phyloP scores from a whole-genome alignment of 2,113 vertebrate genomes.

The Camelus bactrianus region DNA sequence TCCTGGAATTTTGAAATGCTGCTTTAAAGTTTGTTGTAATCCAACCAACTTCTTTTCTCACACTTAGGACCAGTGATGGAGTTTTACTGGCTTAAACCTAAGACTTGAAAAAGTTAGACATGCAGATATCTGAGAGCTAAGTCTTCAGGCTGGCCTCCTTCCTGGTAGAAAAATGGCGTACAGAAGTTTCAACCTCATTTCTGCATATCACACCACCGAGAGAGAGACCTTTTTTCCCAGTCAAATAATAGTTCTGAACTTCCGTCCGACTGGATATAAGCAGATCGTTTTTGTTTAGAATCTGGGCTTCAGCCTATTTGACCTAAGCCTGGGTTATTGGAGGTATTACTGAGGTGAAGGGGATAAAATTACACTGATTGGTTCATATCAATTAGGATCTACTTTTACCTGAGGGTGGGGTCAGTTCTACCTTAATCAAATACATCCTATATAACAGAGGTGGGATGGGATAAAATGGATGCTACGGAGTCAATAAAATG shows the following conservation, averaged over 20 bases:
- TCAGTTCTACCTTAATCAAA: not conserved
- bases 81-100: not conserved
- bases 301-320: not conserved
- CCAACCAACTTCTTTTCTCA: not conserved
- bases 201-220: no score
- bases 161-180: not conserved
- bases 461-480: not conserved
- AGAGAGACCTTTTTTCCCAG: not conserved
- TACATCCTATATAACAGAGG: not conserved
- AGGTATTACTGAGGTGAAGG: not conserved
- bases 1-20: not conserved
- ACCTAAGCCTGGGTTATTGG: not conserved
- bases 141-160: not conserved
- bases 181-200: not conserved
- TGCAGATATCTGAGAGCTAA: not conserved
- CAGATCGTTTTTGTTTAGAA: not conserved
- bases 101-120: not conserved
- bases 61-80: not conserved
- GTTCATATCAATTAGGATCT: not conserved
- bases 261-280: not conserved
- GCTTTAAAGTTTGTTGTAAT: not conserved
- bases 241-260: not conserved
- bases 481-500: not conserved
- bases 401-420: not conserved
- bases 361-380: not conserved